Evolutionary conservation across 1,140 invertebrate genomes (phyloP), one percentile per base, ranked within the genome.

Genomic region (Proales similis): DNA sequence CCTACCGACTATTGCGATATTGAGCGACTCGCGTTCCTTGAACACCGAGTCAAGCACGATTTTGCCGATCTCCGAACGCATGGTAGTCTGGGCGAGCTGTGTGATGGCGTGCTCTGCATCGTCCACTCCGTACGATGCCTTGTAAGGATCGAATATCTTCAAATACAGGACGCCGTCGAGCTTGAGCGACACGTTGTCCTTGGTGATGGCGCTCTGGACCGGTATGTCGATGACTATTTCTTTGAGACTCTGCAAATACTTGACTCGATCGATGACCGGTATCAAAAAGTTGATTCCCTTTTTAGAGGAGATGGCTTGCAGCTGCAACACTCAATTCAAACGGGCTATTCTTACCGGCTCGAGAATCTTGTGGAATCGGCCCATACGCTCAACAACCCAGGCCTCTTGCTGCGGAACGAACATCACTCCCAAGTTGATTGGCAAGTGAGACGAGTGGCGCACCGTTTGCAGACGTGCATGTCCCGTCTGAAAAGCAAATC

Each of bases 181-280:
- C 70, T 83, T 87, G 42, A 99, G 77, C 2, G 88, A 92, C 0
- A 99, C 95, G 80, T 96, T 97, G 76, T 97, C 92, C 71, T 85
- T 82, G 14, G 95, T 96, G 66, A 99, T 94, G 27, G 94, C 95
- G 75, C 87, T 90, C 74, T 99, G 95, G 73, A 97, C 86, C 0
- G 95, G 94, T 48, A 99, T 90, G 80, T 98, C 93, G 69, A 99
- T 97, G 0, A 93, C 91, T 65, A 98, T 90, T 88, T 99, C 95
- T 76, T 98, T 98, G 5, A 99, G 77, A 79, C 87, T 92, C 76
- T 99, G 95, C 17, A 98, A 92, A 81, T 99, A 98, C 78, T 87
- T 93, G 6, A 99, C 85, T 75, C 80, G 82, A 77, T 99, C 94
- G 46, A 95, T 75, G 65, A 99, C 75, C 4, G 95, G 95, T 64